phyloP scores from a whole-genome alignment of 1,140 invertebrate genomes.

The Metaphire vulgaris region DNA sequence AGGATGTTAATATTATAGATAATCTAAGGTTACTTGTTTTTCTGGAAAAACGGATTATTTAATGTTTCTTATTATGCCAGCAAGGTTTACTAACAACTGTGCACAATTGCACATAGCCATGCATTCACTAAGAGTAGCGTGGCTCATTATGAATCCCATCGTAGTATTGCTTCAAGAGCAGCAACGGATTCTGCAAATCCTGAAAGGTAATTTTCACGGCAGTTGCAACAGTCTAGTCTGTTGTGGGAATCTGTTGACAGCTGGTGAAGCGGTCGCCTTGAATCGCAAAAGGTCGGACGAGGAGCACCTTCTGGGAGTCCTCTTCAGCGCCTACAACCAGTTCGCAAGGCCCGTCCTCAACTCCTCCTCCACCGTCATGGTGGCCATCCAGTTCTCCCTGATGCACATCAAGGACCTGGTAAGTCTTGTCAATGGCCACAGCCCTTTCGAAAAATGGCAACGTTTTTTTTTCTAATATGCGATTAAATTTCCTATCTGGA shows the following conservation, averaged over 20 bases:
- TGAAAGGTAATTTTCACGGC: too few relatives aligned
- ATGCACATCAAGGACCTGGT: conserved; percentile 33
- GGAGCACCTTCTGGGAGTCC: conserved; percentile 17
- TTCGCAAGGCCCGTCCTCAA: conserved; percentile 28
- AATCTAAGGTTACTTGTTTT: too few relatives aligned
- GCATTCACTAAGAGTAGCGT: neutral
- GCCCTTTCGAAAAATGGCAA: neutral
- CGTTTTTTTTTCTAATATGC: neutral
- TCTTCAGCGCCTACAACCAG: conserved; percentile 28
- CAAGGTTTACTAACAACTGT: neutral
- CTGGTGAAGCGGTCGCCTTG: neutral
- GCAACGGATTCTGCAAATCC: too few relatives aligned
- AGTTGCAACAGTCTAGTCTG: neutral
- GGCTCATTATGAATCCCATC: neutral
- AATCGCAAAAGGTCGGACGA: conserved; percentile 18
- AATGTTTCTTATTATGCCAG: too few relatives aligned
- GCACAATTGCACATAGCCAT: neutral
- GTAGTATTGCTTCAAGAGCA: too few relatives aligned
- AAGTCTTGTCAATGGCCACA: neutral
- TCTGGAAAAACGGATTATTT: too few relatives aligned
- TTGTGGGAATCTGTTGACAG: neutral
- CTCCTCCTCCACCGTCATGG: conserved; percentile 25
- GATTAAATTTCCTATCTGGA: neutral
- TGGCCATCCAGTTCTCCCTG: conserved; percentile 27
- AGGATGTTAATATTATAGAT: too few relatives aligned